Percentiles rank a stretch among this genome's conserved stretches.
phyloP scores from a whole-genome alignment of 2,797 vertebrate genomes.

The Antrozous pallidus region DNA sequence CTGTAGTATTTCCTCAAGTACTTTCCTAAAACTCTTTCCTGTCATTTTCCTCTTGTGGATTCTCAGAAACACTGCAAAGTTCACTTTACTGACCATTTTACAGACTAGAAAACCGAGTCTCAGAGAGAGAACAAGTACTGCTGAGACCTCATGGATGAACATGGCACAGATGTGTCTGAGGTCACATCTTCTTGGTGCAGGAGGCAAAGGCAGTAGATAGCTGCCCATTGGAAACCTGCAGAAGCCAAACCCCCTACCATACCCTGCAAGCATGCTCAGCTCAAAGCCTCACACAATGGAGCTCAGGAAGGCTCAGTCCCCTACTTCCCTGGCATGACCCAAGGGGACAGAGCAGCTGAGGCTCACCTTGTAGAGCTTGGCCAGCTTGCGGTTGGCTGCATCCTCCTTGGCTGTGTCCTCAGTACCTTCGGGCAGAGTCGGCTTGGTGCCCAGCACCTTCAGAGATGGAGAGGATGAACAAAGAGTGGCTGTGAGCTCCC shows the following conservation, averaged over 20 bases:
- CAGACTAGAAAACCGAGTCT: background rate
- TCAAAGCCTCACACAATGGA: background rate
- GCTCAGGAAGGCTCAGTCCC: background rate
- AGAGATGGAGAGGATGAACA: background rate
- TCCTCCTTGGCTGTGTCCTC: constrained; percentile 90
- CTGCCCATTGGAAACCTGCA: accelerated
- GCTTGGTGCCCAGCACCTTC: constrained; percentile 94
- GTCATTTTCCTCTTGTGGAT: background rate
- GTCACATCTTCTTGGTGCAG: background rate
- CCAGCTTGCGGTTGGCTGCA: constrained; percentile 90
- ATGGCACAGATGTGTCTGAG: accelerated
- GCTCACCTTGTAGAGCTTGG: constrained; percentile 96
- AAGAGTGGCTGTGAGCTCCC: background rate
- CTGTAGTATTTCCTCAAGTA: background rate
- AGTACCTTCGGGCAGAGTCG: constrained; percentile 86
- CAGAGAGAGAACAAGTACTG: too few relatives aligned
- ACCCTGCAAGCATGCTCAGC: accelerated
- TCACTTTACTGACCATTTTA: background rate
- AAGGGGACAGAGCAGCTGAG: too few relatives aligned
- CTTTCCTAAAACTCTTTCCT: background rate
- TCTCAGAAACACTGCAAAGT: background rate
- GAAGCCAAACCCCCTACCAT: accelerated
- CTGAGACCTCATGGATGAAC: accelerated
- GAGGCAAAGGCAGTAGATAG: accelerated
- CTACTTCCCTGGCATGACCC: background rate